Evolutionary conservation across 2,888 invertebrate genomes (phyloP), one percentile per base, ranked within the genome.

Genomic region (Adelognathus sp.): DNA sequence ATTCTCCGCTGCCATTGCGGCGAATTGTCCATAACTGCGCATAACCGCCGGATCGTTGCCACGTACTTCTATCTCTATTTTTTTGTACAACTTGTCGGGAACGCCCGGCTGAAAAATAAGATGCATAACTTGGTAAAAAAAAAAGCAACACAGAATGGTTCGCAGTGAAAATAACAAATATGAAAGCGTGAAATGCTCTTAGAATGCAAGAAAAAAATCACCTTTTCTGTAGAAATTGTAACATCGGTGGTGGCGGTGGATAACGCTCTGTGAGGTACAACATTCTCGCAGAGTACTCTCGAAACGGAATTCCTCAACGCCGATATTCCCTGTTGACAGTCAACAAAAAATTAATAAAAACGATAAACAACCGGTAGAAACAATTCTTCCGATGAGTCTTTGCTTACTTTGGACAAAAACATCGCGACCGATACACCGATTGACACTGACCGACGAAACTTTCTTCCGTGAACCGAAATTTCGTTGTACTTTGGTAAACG

Each of bases 11-110:
- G 98, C 95, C 72, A 95, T 95, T 3, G 94, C 93, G 24, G 97
- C 95, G 92, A 98, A 99, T 93, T 94, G 95, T 11, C 95, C 94
- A 90, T 98, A 99, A 92, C 98, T 98, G 80, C 95, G 94, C 21
- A 99, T 91, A 0, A 99, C 98, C 0, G 96, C 96, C 1, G 95
- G 95, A 90, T 99, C 98, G 87, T 98, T 95, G 14, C 97, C 96
- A 88, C 96, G 94, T 84, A 98, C 93, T 92, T 99, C 98, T 75
- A 99, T 89, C 90, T 97, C 96, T 6, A 99, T 92, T 85, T 94
- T 94, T 91, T 96, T 96, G 88, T 95, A 98, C 41, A 99, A 92
- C 90, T 96, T 96, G 87, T 97, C 97, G 5, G 93, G 88, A 1
- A 69, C 64, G 1, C 66, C 64, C 80, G 84, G 46, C 24, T 72